A percentile compares a stretch with the other conserved stretches of the same genome.
These are phyloP conservation scores for Orthonyx spaldingii DNA, from an alignment of 2,113 vertebrate genomes.

Conservation along the genomic window DNA sequence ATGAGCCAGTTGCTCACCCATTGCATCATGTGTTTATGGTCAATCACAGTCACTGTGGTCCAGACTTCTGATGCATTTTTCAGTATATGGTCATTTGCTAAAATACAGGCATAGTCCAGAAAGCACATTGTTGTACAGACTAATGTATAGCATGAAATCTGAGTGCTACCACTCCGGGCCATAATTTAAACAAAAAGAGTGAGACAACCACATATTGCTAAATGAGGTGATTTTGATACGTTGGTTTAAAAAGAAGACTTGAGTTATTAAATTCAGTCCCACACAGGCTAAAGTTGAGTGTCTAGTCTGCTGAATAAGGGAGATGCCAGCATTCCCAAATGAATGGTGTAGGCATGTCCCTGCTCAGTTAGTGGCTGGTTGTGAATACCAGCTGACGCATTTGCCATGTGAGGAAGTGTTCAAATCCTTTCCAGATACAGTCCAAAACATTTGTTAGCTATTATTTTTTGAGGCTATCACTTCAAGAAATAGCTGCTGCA, in stretches of 20 bases:
- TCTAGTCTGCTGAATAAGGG: background rate
- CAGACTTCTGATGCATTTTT: background rate
- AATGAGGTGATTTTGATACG: conserved; percentile 4
- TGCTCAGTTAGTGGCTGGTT: background rate
- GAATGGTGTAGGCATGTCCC: background rate
- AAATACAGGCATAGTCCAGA: background rate
- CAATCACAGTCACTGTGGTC: background rate
- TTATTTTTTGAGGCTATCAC: background rate
- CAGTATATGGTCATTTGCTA: background rate
- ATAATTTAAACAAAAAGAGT: background rate
- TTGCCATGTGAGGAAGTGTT: background rate
- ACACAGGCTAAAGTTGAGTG: background rate
- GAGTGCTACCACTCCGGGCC: background rate
- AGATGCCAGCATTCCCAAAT: background rate
- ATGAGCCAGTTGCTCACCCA: background rate
- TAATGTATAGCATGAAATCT: background rate
- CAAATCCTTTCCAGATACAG: background rate
- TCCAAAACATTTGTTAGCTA: background rate
- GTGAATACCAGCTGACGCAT: background rate
- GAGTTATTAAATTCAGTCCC: background rate
- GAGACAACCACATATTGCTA: background rate
- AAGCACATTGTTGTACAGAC: background rate
- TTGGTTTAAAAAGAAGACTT: background rate
- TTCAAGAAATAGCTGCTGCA: background rate
- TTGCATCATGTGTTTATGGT: background rate